Evolutionary conservation across 2,888 invertebrate genomes (phyloP).

Genomic region (Tipula confusa): DNA sequence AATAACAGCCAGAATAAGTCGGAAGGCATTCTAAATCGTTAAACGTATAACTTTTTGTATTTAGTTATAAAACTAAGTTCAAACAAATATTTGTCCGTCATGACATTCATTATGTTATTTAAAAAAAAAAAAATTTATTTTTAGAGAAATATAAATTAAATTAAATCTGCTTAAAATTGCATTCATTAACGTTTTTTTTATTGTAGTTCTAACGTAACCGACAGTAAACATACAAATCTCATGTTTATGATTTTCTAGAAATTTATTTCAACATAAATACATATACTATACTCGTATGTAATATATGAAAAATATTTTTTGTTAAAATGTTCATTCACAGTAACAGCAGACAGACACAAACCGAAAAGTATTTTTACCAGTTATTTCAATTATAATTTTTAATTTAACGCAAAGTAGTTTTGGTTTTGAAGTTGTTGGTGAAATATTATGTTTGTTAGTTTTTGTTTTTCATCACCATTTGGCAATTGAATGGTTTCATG

Average conservation of each 20-base stretch:
- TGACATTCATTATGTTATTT: background rate
- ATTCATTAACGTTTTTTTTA: background rate
- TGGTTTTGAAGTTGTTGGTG: background rate
- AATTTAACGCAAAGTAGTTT: conserved; percentile 12
- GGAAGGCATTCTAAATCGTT: no score
- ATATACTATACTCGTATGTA: background rate
- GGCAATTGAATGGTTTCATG: background rate
- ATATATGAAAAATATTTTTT: background rate
- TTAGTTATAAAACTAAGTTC: no score
- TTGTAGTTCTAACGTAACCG: background rate
- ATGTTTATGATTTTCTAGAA: background rate
- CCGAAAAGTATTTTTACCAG: background rate
- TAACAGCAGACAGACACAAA: background rate
- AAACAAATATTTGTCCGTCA: background rate
- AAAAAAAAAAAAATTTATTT: background rate
- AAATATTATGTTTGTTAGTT: background rate
- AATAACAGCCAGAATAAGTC: no score
- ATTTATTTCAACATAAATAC: background rate
- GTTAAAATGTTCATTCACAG: background rate
- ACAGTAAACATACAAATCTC: background rate
- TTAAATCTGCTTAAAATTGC: background rate
- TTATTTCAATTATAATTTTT: conserved; percentile 4
- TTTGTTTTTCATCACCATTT: background rate
- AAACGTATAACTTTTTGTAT: no score
- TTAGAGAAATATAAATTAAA: background rate